Base-by-base conservation (phyloP, 2,888 invertebrate species). In the Saturnia pavonia region DNA sequence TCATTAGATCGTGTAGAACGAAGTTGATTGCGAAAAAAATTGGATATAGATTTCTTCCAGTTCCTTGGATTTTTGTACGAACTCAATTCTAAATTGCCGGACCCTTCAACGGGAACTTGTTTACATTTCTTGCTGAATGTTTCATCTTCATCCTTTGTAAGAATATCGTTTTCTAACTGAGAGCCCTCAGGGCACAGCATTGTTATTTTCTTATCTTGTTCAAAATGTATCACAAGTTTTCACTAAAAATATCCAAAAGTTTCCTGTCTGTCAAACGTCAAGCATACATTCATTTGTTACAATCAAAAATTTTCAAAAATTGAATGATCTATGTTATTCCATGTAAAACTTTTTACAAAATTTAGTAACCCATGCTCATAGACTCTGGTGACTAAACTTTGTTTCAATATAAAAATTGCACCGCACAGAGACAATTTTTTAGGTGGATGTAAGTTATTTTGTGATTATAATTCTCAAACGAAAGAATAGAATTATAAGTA, bases 41-140 rank as follows among this genome's bases (percentile, higher is more conserved):
- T 91, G 3, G 92, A 83, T 69, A 94, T 85, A 51, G 94, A 92
- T 76, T 92, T 93, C 78, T 91, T 94, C 94, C 93, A 94, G 69
- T 87, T 90, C 76, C 88, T 93, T 19, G 89, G 87, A 78, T 85
- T 86, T 85, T 86, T 93, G 69, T 82, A 91, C 34, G 91, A 87
- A 76, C 83, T 84, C 74, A 91, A 78, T 77, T 92, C 92, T 75
- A 88, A 73, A 77, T 79, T 85, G 72, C 82, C 82, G 69, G 85
- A 79, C 67, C 87, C 90, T 80, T 90, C 91, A 57, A 78, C 78
- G 40, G 85, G 83, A 69, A 85, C 74, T 75, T 86, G 88, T 75
- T 85, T 88, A 74, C 78, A 83, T 82, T 86, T 88, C 72, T 82
- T 86, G 72, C 74, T 77, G 76, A 77, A 78, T 63, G 78, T 81